These are phyloP conservation scores for Erythrolamprus reginae DNA, from an alignment of 2,113 vertebrate genomes.

Conservation along the genomic window DNA sequence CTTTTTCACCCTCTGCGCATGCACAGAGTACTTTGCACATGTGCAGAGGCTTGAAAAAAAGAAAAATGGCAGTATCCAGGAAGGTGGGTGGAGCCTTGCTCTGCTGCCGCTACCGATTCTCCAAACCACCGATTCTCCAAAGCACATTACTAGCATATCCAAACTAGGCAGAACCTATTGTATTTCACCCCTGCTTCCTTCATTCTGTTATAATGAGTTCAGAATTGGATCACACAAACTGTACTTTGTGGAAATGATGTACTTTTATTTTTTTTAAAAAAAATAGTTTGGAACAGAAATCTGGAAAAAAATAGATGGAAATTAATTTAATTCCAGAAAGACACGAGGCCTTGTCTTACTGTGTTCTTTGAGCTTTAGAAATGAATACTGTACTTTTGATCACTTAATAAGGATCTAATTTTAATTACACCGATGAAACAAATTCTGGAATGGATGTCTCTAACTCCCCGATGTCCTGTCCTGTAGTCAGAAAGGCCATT, in stretches of 20 bases:
- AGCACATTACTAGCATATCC: too few species aligned
- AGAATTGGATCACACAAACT: neutral
- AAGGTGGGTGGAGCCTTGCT: too few species aligned
- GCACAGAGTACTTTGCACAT: too few species aligned
- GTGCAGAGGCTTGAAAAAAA: too few species aligned
- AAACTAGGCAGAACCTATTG: too few species aligned
- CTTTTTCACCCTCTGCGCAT: too few species aligned
- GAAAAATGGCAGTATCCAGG: too few species aligned
- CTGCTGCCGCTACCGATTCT: too few species aligned
- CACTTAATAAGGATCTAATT: neutral
- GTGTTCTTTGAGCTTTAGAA: neutral
- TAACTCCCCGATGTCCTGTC: neutral
- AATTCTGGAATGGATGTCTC: neutral
- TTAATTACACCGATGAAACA: neutral
- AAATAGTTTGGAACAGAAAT: neutral
- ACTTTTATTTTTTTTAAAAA: neutral
- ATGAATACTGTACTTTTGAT: neutral
- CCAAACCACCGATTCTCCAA: too few species aligned
- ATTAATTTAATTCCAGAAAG: neutral
- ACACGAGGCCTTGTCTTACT: neutral
- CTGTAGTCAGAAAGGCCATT: neutral
- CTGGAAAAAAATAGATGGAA: neutral
- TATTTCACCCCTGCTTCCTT: neutral
- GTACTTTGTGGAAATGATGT: neutral
- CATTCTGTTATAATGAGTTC: slow-evolving; percentile 10